phyloP scores from a whole-genome alignment of 2,113 vertebrate genomes.

The Alces alces region DNA sequence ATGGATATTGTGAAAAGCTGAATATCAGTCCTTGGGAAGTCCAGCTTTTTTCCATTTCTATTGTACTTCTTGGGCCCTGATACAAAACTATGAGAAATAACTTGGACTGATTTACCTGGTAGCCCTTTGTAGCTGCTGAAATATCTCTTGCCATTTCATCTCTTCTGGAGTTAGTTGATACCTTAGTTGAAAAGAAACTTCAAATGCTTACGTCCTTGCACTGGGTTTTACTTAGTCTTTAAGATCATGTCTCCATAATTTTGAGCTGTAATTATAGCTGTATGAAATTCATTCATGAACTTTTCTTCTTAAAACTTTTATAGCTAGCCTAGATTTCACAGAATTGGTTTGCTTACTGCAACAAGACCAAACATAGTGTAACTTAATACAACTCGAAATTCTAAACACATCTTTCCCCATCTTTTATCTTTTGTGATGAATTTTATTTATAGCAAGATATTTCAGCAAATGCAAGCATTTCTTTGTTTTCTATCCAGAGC shows the following conservation, averaged over 20 bases:
- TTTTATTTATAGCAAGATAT: background rate
- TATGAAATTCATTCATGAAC: background rate
- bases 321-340: background rate
- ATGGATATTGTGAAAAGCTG: background rate
- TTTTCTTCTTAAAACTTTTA: background rate
- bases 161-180: background rate
- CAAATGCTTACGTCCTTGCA: background rate
- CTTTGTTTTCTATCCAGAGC: background rate
- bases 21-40: background rate
- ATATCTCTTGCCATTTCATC: background rate
- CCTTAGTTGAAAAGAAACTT: background rate
- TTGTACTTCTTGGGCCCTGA: background rate
- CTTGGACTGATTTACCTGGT: background rate
- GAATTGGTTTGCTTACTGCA: background rate
- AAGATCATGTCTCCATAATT: background rate
- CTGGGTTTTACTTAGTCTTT: background rate
- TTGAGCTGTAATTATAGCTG: background rate
- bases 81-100: background rate
- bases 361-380: background rate
- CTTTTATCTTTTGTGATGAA: background rate
- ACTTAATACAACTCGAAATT: background rate
- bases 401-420: background rate
- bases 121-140: background rate
- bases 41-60: background rate
- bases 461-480: background rate